These are phyloP conservation scores for Propithecus deckenii DNA, from an alignment of 2,797 vertebrate genomes.

Conservation along the genomic window DNA sequence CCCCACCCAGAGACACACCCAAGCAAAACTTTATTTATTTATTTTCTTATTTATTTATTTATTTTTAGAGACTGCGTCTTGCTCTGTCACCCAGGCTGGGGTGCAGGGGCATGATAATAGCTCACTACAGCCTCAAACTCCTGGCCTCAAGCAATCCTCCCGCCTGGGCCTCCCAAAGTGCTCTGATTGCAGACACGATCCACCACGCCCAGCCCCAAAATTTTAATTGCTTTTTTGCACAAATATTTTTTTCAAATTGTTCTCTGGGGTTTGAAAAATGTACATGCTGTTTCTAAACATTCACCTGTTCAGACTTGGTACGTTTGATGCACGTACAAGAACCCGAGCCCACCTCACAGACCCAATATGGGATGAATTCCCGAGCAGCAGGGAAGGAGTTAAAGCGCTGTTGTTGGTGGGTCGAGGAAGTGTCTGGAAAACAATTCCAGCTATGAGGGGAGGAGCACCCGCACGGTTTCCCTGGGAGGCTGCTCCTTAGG, in stretches of 20 bases:
- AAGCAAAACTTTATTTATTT: background rate
- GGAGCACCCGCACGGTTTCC: fast-evolving
- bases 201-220: background rate
- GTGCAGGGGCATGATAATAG: background rate
- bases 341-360: background rate
- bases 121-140: background rate
- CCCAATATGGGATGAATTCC: fast-evolving
- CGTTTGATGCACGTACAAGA: background rate
- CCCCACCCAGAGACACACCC: fast-evolving
- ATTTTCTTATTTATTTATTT: background rate
- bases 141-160: background rate
- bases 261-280: background rate
- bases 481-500: background rate
- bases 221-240: background rate
- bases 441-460: fast-evolving
- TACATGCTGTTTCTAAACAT: background rate
- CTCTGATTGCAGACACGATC: background rate
- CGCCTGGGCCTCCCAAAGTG: background rate
- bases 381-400: background rate
- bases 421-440: background rate
- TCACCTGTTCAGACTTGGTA: background rate
- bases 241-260: background rate
- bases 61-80: background rate
- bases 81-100: background rate
- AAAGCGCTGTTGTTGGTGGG: background rate